Percentiles rank a stretch among this genome's conserved stretches.
These are phyloP conservation scores for Danionella dracula DNA, from an alignment of 2,797 vertebrate species.

Conservation along the genomic window DNA sequence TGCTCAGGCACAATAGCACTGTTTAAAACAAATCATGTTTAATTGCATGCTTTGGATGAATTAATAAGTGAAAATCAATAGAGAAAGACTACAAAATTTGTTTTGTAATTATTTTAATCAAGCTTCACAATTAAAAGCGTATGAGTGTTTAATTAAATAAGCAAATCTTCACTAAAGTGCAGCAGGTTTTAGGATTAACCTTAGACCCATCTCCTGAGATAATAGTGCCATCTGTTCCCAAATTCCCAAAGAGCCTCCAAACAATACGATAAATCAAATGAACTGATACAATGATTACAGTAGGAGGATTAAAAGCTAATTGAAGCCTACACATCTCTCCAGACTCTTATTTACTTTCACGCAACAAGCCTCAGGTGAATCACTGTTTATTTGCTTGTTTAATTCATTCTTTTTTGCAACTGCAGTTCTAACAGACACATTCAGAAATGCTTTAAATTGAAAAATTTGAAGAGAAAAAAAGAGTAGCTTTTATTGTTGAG, in stretches of 20 bases:
- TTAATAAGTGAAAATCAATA: too few species aligned
- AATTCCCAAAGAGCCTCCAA: slow-evolving; percentile 24
- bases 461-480: slow-evolving; percentile 13
- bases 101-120: too few species aligned
- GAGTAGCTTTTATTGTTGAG: slow-evolving; percentile 2
- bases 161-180: slow-evolving; percentile 6
- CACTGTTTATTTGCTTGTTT: slow-evolving; percentile 17
- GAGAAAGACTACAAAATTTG: too few species aligned
- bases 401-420: slow-evolving; percentile 5
- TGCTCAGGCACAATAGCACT: too few species aligned
- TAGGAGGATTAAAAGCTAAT: slow-evolving; percentile 14
- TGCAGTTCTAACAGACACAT: not conserved
- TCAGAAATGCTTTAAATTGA: not conserved
- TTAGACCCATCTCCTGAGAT: not conserved
- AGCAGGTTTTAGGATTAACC: not conserved
- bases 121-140: too few species aligned
- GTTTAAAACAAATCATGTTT: too few species aligned
- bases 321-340: not conserved
- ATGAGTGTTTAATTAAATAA: not conserved
- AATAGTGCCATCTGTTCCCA: not conserved
- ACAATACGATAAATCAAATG: slow-evolving; percentile 29
- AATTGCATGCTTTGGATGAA: too few species aligned
- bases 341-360: slow-evolving; percentile 1
- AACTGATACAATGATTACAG: slow-evolving; percentile 32
- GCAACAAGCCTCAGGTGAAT: slow-evolving; percentile 22